Percentiles rank a stretch among this genome's conserved stretches.
Conservation (phyloP, 1,140 invertebrate genomes). For the Eubasilissa regina region DNA sequence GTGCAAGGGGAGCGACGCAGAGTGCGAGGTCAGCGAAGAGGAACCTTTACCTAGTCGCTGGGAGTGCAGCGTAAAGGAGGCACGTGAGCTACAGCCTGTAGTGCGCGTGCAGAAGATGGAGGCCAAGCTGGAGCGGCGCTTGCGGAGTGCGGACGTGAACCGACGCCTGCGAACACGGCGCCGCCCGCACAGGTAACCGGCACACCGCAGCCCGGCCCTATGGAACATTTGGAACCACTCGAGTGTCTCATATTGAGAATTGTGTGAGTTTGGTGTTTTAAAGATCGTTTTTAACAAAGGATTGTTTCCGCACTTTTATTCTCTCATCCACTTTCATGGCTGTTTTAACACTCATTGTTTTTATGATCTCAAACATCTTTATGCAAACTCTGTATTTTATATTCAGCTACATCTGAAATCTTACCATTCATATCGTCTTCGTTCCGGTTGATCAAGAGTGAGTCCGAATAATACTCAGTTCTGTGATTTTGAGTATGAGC, state of each 20-base stretch:
- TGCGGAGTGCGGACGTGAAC: constrained; percentile 63
- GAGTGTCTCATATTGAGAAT: constrained; percentile 24
- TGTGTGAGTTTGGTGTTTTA: neutral
- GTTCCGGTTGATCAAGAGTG: too few species aligned
- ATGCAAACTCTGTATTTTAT: too few species aligned
- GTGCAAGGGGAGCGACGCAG: constrained; percentile 26
- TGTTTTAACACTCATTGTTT: constrained; percentile 3
- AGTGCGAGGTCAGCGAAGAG: constrained; percentile 47
- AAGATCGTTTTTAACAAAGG: neutral
- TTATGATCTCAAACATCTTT: neutral
- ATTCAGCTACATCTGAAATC: too few species aligned
- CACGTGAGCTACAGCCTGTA: constrained; percentile 66
- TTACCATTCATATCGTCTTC: too few species aligned
- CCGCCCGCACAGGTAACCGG: constrained; percentile 42
- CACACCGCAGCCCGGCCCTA: neutral
- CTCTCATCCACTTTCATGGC: neutral
- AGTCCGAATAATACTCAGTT: too few species aligned
- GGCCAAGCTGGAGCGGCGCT: constrained; percentile 48
- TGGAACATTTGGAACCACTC: constrained; percentile 1
- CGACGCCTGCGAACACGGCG: constrained; percentile 43
- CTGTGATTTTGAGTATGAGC: too few species aligned
- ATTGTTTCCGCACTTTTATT: neutral
- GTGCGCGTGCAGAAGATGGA: constrained; percentile 68
- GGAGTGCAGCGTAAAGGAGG: constrained; percentile 63
- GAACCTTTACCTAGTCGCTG: constrained; percentile 7